A percentile compares a stretch with the other conserved stretches of the same genome.
These are phyloP conservation scores for Cranoglanis bouderius DNA, from an alignment of 2,113 vertebrate genomes.

Conservation along the genomic window DNA sequence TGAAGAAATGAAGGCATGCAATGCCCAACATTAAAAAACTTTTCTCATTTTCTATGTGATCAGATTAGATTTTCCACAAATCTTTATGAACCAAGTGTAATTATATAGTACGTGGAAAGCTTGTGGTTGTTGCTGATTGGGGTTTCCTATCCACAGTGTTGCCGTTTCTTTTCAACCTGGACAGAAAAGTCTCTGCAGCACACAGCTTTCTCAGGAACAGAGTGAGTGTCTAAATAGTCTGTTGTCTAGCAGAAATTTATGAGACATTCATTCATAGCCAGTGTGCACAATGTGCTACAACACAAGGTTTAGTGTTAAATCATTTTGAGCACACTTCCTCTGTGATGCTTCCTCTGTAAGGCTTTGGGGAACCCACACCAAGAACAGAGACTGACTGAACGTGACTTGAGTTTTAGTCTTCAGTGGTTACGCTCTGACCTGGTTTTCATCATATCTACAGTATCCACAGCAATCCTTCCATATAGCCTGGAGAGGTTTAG, in stretches of 20 bases:
- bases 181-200: slow-evolving; percentile 12
- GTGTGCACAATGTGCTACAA: background rate
- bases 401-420: background rate
- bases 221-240: slow-evolving; percentile 51
- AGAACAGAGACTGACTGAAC: background rate
- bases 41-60: background rate
- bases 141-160: slow-evolving; percentile 25
- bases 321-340: background rate
- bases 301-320: background rate
- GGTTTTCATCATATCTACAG: background rate
- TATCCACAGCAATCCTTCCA: background rate
- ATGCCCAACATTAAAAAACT: background rate
- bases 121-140: background rate
- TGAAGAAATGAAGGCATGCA: background rate
- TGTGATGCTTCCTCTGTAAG: background rate
- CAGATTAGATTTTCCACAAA: background rate
- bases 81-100: background rate
- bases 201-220: slow-evolving; percentile 57
- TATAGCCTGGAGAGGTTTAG: background rate
- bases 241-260: background rate
- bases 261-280: background rate
- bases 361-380: background rate
- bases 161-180: slow-evolving; percentile 6
- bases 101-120: background rate
- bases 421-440: background rate